phyloP scores from a whole-genome alignment of 2,888 invertebrate species.

The Cerastoderma edule region DNA sequence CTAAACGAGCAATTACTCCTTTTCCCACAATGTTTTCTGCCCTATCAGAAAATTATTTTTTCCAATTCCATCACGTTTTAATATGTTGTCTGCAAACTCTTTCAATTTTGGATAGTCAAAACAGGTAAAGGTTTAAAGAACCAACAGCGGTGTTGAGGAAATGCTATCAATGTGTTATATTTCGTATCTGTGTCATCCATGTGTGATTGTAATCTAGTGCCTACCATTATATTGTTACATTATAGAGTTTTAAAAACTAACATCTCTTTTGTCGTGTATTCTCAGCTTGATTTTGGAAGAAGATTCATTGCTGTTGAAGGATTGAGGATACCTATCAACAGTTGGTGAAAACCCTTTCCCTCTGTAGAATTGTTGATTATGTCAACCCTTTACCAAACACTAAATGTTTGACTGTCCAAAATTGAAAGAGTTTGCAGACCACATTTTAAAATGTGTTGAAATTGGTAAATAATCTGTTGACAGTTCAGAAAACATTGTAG shows the following conservation, averaged over 20 bases:
- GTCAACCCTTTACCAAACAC: no score
- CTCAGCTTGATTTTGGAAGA: no score
- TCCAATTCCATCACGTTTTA: background rate
- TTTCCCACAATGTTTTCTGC: background rate
- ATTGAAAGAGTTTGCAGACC: no score
- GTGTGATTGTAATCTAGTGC: slow-evolving; percentile 26
- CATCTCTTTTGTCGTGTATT: no score
- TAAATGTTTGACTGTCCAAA: no score
- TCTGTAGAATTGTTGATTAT: no score
- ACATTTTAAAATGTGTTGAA: no score
- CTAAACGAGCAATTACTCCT: background rate
- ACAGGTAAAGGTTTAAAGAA: background rate
- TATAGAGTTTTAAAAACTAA: slow-evolving; percentile 15
- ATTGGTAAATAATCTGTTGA: no score
- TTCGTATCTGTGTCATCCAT: background rate
- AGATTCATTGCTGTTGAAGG: no score
- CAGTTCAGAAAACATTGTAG: no score
- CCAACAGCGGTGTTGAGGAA: background rate
- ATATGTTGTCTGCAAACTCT: background rate
- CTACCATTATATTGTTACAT: slow-evolving; percentile 26
- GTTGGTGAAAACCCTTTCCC: no score
- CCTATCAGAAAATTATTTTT: background rate
- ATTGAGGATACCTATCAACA: no score
- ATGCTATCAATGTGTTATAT: background rate
- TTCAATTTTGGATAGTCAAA: background rate